Percentiles rank a stretch among this genome's conserved stretches.
phyloP scores from a whole-genome alignment of 2,888 invertebrate species.

The Campoplex nolae region DNA sequence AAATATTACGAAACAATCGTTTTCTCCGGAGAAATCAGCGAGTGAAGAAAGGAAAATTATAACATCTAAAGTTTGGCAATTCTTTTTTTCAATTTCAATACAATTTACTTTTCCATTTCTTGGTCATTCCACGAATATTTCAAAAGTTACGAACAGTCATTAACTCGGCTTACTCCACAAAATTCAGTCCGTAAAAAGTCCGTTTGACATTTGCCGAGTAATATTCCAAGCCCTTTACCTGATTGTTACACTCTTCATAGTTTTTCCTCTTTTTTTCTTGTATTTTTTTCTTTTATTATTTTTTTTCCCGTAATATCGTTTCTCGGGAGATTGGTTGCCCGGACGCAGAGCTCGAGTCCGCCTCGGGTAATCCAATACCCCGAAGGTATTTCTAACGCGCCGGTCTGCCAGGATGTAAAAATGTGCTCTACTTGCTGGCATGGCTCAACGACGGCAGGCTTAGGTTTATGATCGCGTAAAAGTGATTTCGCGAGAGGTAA shows the following conservation, averaged over 20 bases:
- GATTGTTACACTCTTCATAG: slow-evolving; percentile 19
- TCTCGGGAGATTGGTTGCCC: slow-evolving; percentile 74
- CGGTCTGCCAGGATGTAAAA: slow-evolving; percentile 54
- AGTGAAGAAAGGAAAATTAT: background rate
- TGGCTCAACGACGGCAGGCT: slow-evolving; percentile 63
- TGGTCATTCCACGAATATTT: background rate
- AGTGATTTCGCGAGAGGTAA: slow-evolving; percentile 67
- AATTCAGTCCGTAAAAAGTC: slow-evolving; percentile 51
- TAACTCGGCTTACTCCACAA: slow-evolving; percentile 4
- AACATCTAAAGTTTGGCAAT: background rate
- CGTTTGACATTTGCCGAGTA: slow-evolving; percentile 63
- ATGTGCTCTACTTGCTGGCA: slow-evolving; percentile 60
- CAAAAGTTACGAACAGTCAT: background rate
- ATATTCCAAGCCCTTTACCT: slow-evolving; percentile 12
- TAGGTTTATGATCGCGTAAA: slow-evolving; percentile 71
- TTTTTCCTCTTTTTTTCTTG: slow-evolving; percentile 50
- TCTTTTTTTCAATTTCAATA: background rate
- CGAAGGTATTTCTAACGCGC: slow-evolving; percentile 62
- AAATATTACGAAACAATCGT: no score
- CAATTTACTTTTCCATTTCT: background rate
- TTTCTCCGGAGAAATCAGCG: background rate
- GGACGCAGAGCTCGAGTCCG: slow-evolving; percentile 60
- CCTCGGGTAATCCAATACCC: slow-evolving; percentile 62
- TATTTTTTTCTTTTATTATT: slow-evolving; percentile 64
- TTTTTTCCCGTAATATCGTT: slow-evolving; percentile 74